These are phyloP conservation scores for Merluccius polli DNA, from an alignment of 2,797 vertebrate species.

Conservation along the genomic window DNA sequence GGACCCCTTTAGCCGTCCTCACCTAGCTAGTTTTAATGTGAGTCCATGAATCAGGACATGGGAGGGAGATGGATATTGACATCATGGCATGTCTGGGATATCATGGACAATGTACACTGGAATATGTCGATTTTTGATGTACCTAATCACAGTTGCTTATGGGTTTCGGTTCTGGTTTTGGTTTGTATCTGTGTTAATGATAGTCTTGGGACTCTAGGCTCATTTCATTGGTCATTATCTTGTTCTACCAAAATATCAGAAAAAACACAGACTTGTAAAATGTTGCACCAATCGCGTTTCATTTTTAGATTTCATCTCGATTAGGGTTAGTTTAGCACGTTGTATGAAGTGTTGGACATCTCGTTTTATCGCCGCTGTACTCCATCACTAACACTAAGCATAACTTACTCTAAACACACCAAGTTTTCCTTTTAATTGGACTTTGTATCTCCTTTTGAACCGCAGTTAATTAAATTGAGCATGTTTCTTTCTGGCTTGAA, in stretches of 20 bases:
- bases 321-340: neutral
- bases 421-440: slow-evolving; percentile 16
- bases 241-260: neutral
- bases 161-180: neutral
- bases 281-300: neutral
- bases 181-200: neutral
- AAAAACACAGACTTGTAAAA: slow-evolving; percentile 1
- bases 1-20: neutral
- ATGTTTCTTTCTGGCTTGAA: slow-evolving; percentile 47
- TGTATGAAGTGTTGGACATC: neutral
- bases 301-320: neutral
- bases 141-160: neutral
- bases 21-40: neutral
- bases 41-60: neutral
- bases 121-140: neutral
- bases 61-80: neutral
- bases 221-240: neutral
- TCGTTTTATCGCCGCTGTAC: neutral
- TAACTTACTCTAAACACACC: neutral
- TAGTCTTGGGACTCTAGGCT: neutral
- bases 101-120: neutral
- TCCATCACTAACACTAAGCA: neutral
- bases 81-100: neutral
- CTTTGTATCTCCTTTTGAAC: slow-evolving; percentile 40
- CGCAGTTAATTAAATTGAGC: slow-evolving; percentile 51